phyloP scores from a whole-genome alignment of 2,113 vertebrate genomes.

The Platysteira castanea region DNA sequence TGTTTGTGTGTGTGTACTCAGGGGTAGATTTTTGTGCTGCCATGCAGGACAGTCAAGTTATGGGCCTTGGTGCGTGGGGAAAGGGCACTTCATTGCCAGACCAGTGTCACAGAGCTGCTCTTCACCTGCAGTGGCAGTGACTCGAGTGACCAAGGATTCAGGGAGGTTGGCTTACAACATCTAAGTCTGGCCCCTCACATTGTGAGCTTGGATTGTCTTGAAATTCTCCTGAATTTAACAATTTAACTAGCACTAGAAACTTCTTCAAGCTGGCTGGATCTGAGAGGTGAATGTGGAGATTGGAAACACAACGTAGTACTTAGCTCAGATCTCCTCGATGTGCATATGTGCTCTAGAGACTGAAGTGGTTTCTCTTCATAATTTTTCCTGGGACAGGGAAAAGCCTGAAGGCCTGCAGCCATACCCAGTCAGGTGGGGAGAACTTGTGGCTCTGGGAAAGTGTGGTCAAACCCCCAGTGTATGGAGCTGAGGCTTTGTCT shows the following conservation, averaged over 20 bases:
- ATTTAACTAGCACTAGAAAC: not conserved
- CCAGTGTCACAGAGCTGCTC: not conserved
- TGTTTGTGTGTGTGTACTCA: not conserved
- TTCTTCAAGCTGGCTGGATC: not conserved
- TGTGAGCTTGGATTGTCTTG: not conserved
- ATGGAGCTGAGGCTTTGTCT: not conserved
- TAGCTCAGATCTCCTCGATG: not conserved
- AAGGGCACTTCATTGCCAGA: not conserved
- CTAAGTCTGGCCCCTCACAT: not conserved
- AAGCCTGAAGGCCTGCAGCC: not conserved
- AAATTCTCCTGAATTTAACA: not conserved
- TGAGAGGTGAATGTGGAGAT: not conserved
- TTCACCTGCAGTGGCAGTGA: not conserved
- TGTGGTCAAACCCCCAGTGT: rapidly evolving
- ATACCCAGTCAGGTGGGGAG: not conserved
- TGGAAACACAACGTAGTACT: not conserved
- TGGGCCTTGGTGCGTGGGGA: not conserved
- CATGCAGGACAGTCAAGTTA: not conserved
- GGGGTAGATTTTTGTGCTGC: not conserved
- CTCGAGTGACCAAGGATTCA: rapidly evolving
- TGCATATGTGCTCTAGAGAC: not conserved
- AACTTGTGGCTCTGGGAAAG: not conserved
- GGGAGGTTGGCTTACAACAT: not conserved
- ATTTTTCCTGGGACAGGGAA: not conserved
- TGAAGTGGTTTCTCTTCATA: not conserved